Evolutionary conservation across 2,888 invertebrate genomes (phyloP).

Genomic region (Neoaliturus tenellus): DNA sequence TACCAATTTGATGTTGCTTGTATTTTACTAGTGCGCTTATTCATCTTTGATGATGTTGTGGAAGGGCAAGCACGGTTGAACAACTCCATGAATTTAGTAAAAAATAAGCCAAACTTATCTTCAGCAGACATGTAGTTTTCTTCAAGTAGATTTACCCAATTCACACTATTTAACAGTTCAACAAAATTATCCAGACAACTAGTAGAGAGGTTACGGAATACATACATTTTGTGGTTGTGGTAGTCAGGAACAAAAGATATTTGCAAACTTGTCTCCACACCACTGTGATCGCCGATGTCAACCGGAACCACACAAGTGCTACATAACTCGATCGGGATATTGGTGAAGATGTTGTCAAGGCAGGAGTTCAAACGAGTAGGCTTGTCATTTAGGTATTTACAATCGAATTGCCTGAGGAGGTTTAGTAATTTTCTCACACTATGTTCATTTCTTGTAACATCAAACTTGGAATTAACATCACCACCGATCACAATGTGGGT

Average conservation of each 20-base stretch:
- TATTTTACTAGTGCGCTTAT: neutral
- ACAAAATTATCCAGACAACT: neutral
- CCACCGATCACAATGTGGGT: neutral
- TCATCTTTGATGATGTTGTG: no score
- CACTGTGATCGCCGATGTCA: conserved; percentile 5
- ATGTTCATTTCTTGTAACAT: neutral
- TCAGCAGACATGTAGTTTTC: no score
- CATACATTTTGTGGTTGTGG: neutral
- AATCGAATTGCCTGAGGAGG: neutral
- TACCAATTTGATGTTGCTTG: conserved; percentile 1
- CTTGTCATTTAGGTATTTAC: neutral
- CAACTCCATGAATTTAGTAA: no score
- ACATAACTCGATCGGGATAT: neutral
- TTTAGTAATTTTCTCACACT: neutral
- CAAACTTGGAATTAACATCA: neutral
- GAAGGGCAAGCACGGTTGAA: no score
- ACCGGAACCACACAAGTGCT: neutral
- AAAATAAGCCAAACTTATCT: no score
- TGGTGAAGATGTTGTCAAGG: neutral
- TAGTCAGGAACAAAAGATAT: neutral
- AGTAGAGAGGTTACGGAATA: neutral
- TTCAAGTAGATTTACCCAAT: no score
- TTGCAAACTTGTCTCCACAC: neutral
- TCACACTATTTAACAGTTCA: no score
- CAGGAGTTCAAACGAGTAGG: conserved; percentile 13